Percentiles rank a stretch among this genome's conserved stretches.
phyloP scores from a whole-genome alignment of 2,888 invertebrate species.

The Macrosoma leucophasiata region DNA sequence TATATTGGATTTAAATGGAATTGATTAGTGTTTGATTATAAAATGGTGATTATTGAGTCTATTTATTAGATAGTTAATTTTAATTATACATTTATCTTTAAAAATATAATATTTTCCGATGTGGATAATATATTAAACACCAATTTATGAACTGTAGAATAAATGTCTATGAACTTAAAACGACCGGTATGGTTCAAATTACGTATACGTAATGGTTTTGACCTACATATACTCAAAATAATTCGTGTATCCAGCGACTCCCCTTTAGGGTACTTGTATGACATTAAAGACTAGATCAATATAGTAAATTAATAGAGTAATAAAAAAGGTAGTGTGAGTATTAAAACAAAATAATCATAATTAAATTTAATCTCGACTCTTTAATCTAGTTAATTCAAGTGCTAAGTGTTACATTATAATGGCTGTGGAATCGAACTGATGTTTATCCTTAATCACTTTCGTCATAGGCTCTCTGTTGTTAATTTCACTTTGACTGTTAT shows the following conservation, averaged over 20 bases:
- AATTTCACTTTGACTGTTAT: constrained; percentile 40
- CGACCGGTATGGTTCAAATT: constrained; percentile 37
- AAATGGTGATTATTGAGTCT: constrained; percentile 23
- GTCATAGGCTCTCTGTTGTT: constrained; percentile 44
- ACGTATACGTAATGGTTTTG: constrained; percentile 42
- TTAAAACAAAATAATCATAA: constrained; percentile 34
- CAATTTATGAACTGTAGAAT: constrained; percentile 24
- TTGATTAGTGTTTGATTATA: constrained; percentile 42
- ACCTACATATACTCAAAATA: constrained; percentile 20
- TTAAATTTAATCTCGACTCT: constrained; percentile 42
- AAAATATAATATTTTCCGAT: constrained; percentile 15
- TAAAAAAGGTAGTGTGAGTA: constrained; percentile 28
- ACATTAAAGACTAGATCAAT: constrained; percentile 4
- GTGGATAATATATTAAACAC: constrained; percentile 24
- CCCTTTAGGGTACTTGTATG: constrained; percentile 18
- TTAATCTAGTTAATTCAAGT: constrained; percentile 57
- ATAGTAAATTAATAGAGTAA: constrained; percentile 11
- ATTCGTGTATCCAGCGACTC: constrained; percentile 14
- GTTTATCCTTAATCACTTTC: constrained; percentile 56
- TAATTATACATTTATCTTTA: constrained; percentile 23
- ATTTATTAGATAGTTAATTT: constrained; percentile 28
- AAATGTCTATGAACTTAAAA: constrained; percentile 15
- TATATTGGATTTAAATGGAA: constrained; percentile 37
- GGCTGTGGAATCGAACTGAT: constrained; percentile 74
- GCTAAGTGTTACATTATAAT: constrained; percentile 66